Base-by-base conservation (phyloP, 2,113 vertebrate genomes). In the Nematolebias whitei region DNA sequence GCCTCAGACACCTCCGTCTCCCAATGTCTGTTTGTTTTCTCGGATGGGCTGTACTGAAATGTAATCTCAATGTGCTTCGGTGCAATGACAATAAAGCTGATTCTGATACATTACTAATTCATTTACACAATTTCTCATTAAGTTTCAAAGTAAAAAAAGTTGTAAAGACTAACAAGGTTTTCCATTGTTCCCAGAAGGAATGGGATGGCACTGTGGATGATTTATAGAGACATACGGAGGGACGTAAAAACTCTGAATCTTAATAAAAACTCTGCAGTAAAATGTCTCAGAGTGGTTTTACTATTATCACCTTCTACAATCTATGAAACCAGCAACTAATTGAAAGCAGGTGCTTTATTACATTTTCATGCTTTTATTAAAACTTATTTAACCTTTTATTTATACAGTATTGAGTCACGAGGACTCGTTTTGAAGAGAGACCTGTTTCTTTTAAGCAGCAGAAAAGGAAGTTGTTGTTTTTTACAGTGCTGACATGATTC, bases 381-480 rank as follows among this genome's bases (percentile, higher is more conserved):
- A n/a, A n/a, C n/a, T n/a, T n/a, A n/a, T n/a, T n/a, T n/a, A n/a
- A n/a, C n/a, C n/a, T n/a, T n/a, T n/a, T n/a, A n/a, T n/a, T n/a
- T n/a, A n/a, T n/a, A n/a, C n/a, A n/a, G n/a, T n/a, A n/a, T n/a
- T n/a, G n/a, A n/a, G n/a, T n/a, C n/a, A n/a, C n/a, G n/a, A n/a
- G n/a, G n/a, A n/a, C n/a, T n/a, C n/a, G n/a, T n/a, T n/a, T n/a
- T n/a, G n/a, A n/a, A n/a, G n/a, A n/a, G n/a, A n/a, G n/a, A n/a
- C n/a, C 76, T n/a, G n/a, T n/a, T n/a, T n/a, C n/a, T n/a, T n/a
- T 29, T 7, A 29, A 7, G 26, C 68, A 70, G 39, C 19, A 51
- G 47, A 66, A 56, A 66, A 12, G 35, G 43, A 68, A 71, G 69
- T 68, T n/a, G 11, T 82, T 50, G 0, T 51, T 73, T 58, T 77